These are phyloP conservation scores for Rhopalosiphum maidis DNA, from an alignment of 1,140 invertebrate species.

Conservation along the genomic window DNA sequence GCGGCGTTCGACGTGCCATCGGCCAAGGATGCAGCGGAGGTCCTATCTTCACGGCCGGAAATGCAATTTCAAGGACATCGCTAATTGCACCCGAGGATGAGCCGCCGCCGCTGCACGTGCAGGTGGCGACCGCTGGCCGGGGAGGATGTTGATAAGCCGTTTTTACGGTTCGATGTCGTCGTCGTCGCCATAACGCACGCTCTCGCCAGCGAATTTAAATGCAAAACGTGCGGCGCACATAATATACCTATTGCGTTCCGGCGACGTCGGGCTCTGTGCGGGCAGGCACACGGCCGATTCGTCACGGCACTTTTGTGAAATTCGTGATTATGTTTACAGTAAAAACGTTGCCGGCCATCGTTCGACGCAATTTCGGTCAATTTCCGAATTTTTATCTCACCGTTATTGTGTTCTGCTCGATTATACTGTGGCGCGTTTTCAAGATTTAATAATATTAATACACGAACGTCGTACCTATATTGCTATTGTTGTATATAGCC, in stretches of 20 bases:
- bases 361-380: background rate
- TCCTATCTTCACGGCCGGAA: background rate
- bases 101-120: background rate
- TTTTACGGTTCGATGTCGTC: background rate
- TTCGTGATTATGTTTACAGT: background rate
- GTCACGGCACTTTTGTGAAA: background rate
- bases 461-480: background rate
- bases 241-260: too few species aligned
- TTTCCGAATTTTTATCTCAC: background rate
- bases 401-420: background rate
- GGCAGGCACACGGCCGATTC: background rate
- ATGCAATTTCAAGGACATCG: background rate
- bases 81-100: background rate
- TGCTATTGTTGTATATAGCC: background rate
- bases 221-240: background rate
- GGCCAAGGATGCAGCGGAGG: background rate
- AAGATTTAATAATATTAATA: background rate
- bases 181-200: background rate
- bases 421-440: background rate
- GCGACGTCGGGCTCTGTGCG: background rate
- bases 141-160: background rate
- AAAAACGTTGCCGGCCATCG: background rate
- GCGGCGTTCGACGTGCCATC: background rate
- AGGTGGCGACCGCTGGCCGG: background rate
- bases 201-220: background rate